A percentile compares a stretch with the other conserved stretches of the same genome.
Evolutionary conservation across 2,797 vertebrate species (phyloP).

Genomic region (Microchirus variegatus): DNA sequence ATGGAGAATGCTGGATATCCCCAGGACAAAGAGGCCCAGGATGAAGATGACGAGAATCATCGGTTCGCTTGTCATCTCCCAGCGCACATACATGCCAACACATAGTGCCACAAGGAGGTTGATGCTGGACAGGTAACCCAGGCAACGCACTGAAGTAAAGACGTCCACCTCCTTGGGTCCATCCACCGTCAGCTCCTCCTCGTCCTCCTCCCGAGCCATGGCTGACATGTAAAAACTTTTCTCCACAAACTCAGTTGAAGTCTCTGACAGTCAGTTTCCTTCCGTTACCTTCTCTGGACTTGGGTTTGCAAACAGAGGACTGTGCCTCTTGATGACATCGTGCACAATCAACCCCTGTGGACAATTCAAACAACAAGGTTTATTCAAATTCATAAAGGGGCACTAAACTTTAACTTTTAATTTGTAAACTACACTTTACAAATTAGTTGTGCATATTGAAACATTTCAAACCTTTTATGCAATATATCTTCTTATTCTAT

Average conservation of each 20-base stretch:
- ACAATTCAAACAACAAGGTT: neutral
- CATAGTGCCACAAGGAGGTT: conserved; percentile 92
- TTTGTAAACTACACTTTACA: no score
- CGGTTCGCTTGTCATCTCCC: conserved; percentile 91
- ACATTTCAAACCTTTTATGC: neutral
- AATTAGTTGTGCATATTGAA: no score
- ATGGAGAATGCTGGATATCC: conserved; percentile 95
- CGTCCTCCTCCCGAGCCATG: conserved; percentile 70
- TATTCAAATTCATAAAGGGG: neutral
- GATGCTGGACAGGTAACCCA: conserved; percentile 93
- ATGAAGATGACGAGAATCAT: conserved; percentile 97
- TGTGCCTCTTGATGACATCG: conserved; percentile 17
- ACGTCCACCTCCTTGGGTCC: conserved; percentile 83
- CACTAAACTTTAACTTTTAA: neutral
- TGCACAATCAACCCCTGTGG: conserved; percentile 67
- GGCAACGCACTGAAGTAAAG: conserved; percentile 90
- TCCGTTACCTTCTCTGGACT: neutral
- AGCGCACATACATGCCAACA: conserved; percentile 94
- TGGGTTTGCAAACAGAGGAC: conserved; percentile 30
- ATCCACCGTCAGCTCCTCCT: conserved; percentile 80
- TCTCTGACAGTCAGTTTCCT: neutral
- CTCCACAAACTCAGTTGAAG: neutral
- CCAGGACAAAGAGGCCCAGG: conserved; percentile 94
- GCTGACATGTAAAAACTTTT: conserved; percentile 5
- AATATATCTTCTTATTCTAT: neutral